Conservation (phyloP, 2,113 vertebrate genomes). For the Serinus canaria region DNA sequence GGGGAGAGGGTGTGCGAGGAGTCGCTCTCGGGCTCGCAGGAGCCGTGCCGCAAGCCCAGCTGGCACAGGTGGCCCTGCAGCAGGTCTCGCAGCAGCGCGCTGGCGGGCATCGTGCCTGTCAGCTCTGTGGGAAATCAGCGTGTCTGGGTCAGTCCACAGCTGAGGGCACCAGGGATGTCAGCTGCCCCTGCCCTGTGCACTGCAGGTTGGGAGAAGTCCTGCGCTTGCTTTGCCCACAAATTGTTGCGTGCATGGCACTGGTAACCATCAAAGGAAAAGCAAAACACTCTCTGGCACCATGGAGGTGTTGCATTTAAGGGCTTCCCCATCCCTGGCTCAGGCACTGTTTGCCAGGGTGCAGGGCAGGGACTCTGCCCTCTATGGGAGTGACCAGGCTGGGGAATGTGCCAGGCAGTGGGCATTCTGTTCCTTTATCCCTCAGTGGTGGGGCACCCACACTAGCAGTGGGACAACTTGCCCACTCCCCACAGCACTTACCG, state of each 20-base stretch:
- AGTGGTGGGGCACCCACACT: background rate
- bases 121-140: conserved; percentile 52
- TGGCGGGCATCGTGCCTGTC: conserved; percentile 71
- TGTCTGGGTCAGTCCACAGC: background rate
- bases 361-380: background rate
- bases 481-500: conserved; percentile 63
- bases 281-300: background rate
- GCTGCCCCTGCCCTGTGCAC: background rate
- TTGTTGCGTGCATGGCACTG: rapidly evolving
- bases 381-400: background rate
- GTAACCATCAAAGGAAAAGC: background rate
- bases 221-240: background rate
- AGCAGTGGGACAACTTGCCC: background rate
- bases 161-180: background rate
- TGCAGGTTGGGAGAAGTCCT: rapidly evolving
- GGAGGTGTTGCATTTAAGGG: rapidly evolving
- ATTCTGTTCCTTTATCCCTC: background rate
- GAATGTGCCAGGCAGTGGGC: background rate
- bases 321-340: background rate
- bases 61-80: conserved; percentile 87
- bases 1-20: conserved; percentile 90
- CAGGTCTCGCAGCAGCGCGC: conserved; percentile 84
- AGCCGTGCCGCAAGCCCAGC: conserved; percentile 76
- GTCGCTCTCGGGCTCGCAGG: conserved; percentile 85
- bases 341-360: background rate